Conservation (phyloP, 2,797 vertebrate species). For the Morus bassanus region DNA sequence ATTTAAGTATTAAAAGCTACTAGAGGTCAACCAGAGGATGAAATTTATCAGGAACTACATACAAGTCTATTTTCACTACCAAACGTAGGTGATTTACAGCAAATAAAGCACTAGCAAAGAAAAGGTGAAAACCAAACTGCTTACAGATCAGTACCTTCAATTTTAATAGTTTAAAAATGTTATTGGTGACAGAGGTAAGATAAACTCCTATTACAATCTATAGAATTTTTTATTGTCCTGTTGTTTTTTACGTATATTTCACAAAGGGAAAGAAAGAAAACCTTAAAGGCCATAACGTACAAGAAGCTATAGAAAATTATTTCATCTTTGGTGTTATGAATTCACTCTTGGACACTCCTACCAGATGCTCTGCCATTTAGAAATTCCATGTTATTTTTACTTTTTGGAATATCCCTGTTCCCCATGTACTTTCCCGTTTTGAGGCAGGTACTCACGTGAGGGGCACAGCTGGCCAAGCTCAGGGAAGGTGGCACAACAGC, state of each 20-base stretch:
- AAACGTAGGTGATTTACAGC: background rate
- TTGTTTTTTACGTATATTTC: background rate
- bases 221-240: background rate
- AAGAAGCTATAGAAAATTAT: background rate
- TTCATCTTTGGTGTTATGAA: background rate
- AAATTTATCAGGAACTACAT: background rate
- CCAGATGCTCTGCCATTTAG: background rate
- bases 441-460: conserved; percentile 64
- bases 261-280: rapidly evolving
- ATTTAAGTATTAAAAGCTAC: background rate
- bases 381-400: background rate
- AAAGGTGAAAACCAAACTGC: background rate
- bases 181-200: background rate
- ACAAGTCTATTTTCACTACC: background rate
- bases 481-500: conserved; percentile 37
- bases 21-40: background rate
- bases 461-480: conserved; percentile 41
- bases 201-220: background rate
- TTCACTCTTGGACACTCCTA: background rate
- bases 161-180: background rate
- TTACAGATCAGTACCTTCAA: background rate
- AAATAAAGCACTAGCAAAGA: background rate
- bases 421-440: background rate
- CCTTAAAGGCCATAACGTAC: rapidly evolving
- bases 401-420: background rate